A percentile compares a stretch with the other conserved stretches of the same genome.
Evolutionary conservation across 2,113 vertebrate species (phyloP).

Genomic region (Sebastes schlegelii): DNA sequence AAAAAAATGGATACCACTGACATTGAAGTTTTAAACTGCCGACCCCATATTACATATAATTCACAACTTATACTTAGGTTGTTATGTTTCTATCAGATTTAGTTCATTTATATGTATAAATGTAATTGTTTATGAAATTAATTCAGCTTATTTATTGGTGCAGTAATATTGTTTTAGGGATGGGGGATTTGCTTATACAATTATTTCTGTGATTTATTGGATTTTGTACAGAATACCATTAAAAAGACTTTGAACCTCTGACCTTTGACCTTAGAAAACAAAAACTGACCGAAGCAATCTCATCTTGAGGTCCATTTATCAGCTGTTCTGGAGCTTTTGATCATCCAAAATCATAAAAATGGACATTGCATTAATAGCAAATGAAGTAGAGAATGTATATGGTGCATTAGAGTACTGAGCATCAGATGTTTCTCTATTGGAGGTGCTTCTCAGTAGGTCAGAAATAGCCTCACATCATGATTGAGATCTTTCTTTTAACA

Average conservation of each 20-base stretch:
- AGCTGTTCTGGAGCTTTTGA: not conserved
- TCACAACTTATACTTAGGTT: too few species aligned
- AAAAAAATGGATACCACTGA: too few species aligned
- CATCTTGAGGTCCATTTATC: not conserved
- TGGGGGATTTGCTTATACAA: too few species aligned
- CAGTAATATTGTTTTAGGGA: too few species aligned
- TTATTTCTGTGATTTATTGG: too few species aligned
- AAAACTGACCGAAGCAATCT: not conserved
- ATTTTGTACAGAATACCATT: too few species aligned
- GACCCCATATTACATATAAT: too few species aligned
- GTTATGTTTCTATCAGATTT: too few species aligned
- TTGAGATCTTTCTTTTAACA: constrained; percentile 42
- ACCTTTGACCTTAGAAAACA: not conserved
- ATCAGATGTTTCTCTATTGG: not conserved
- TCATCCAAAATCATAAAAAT: not conserved
- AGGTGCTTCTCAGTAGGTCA: constrained; percentile 10
- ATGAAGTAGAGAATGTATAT: not conserved
- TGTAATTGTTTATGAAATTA: too few species aligned
- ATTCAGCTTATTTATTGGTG: too few species aligned
- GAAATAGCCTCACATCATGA: constrained; percentile 39
- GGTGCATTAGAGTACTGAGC: not conserved
- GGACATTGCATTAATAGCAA: not conserved
- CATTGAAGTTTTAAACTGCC: too few species aligned
- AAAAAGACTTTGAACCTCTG: not conserved
- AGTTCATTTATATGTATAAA: too few species aligned